Percentiles rank a stretch among this genome's conserved stretches.
These are phyloP conservation scores for Seladonia tumulorum DNA, from an alignment of 2,888 invertebrate genomes.

Conservation along the genomic window DNA sequence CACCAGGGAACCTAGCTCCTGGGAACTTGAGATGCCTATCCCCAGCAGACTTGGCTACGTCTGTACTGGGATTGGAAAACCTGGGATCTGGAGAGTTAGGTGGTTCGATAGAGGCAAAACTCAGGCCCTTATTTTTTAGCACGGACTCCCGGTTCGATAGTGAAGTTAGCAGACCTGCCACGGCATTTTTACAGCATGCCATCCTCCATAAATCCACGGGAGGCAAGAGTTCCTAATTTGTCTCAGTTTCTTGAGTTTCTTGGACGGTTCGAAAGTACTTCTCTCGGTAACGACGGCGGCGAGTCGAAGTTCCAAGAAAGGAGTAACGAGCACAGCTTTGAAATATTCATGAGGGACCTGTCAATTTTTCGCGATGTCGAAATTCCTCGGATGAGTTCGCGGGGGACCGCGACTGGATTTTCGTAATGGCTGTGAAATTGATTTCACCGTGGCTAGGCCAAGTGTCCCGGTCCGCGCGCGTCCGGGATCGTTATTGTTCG, in stretches of 20 bases:
- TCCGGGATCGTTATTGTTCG: conserved; percentile 40
- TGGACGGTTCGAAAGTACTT: not conserved
- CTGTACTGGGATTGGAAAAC: not conserved
- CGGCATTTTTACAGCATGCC: not conserved
- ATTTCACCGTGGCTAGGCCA: conserved; percentile 33
- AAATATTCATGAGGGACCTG: conserved; percentile 34
- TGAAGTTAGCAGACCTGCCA: not conserved
- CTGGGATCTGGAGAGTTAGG: too few species aligned
- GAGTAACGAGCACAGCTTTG: conserved; percentile 18
- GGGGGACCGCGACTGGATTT: not conserved
- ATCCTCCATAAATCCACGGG: not conserved
- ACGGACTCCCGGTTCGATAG: too few species aligned
- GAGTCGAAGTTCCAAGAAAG: conserved; percentile 19
- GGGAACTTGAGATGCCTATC: too few species aligned
- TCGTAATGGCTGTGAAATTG: conserved; percentile 46
- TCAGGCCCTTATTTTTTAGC: not conserved
- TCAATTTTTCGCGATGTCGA: conserved; percentile 25
- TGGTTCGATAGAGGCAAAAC: too few species aligned
- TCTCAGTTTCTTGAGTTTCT: not conserved
- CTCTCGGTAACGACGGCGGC: conserved; percentile 4
- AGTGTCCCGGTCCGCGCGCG: not conserved
- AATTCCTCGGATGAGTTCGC: conserved; percentile 22
- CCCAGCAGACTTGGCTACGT: not conserved
- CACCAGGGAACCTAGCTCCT: too few species aligned
- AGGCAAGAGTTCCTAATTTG: not conserved